phyloP scores from a whole-genome alignment of 1,140 invertebrate species.

The Drosophila tani region DNA sequence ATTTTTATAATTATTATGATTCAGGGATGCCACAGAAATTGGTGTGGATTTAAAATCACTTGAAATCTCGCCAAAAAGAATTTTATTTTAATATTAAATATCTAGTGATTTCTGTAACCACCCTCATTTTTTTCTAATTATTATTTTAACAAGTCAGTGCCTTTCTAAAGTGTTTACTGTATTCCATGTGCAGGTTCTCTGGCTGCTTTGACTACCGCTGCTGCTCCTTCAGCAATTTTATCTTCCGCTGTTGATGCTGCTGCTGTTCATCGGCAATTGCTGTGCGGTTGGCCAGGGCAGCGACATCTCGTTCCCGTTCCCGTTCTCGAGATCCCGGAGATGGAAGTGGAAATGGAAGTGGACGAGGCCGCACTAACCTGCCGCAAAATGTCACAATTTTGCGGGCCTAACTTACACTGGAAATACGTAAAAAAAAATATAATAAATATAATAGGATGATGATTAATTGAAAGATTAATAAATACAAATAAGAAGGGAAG shows the following conservation, averaged over 20 bases:
- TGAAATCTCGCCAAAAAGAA: too few relatives aligned
- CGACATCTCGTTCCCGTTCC: not conserved
- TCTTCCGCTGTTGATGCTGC: constrained; percentile 14
- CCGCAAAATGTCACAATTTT: constrained; percentile 44
- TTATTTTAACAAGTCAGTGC: too few relatives aligned
- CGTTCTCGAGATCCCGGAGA: not conserved
- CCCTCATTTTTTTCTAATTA: not conserved
- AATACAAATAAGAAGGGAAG: too few relatives aligned
- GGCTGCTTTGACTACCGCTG: constrained; percentile 16
- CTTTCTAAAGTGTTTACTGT: constrained; percentile 1
- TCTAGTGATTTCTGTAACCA: not conserved
- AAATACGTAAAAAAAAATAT: not conserved
- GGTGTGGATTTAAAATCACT: too few relatives aligned
- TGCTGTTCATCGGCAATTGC: constrained; percentile 61
- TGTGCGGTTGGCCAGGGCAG: constrained; percentile 45
- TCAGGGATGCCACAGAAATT: too few relatives aligned
- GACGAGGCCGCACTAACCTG: constrained; percentile 19
- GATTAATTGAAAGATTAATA: too few relatives aligned
- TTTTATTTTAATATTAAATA: too few relatives aligned
- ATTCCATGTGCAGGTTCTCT: constrained; percentile 4
- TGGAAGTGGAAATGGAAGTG: constrained; percentile 10
- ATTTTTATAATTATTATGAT: too few relatives aligned
- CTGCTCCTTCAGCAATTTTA: constrained; percentile 8
- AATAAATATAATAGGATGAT: too few relatives aligned
- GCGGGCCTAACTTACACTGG: not conserved